Percentiles rank a stretch among this genome's conserved stretches.
phyloP scores from a whole-genome alignment of 2,888 invertebrate species.

The Brenthis ino region DNA sequence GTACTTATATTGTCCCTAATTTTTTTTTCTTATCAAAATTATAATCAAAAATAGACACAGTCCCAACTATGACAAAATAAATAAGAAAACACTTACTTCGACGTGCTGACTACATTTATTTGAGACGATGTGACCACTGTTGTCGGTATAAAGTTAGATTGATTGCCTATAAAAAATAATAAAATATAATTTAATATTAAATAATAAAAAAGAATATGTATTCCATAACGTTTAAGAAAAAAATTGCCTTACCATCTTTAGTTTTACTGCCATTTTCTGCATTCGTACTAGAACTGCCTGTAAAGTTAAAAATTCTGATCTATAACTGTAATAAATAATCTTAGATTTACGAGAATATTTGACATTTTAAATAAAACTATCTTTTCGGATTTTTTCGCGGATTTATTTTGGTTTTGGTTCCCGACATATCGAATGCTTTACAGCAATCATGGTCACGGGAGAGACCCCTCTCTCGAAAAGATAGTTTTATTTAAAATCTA shows the following conservation, averaged over 20 bases:
- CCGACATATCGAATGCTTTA: too few species aligned
- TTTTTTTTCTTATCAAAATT: too few species aligned
- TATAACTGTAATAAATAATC: background rate
- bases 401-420: too few species aligned
- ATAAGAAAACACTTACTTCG: conserved; percentile 68
- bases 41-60: too few species aligned
- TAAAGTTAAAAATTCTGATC: conserved; percentile 21
- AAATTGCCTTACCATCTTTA: conserved; percentile 68
- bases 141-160: conserved; percentile 78
- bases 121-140: conserved; percentile 79
- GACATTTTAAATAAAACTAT: too few species aligned
- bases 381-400: too few species aligned
- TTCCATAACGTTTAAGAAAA: background rate
- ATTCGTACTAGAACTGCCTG: conserved; percentile 79
- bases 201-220: background rate
- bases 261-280: conserved; percentile 73
- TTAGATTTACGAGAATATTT: too few species aligned
- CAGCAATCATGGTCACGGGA: too few species aligned
- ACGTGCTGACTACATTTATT: conserved; percentile 80
- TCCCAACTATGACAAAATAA: background rate
- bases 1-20: too few species aligned
- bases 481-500: too few species aligned
- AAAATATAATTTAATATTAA: conserved; percentile 4
- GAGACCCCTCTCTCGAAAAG: too few species aligned
- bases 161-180: conserved; percentile 64